Conservation (phyloP, 2,113 vertebrate species). For the Sorex araneus region DNA sequence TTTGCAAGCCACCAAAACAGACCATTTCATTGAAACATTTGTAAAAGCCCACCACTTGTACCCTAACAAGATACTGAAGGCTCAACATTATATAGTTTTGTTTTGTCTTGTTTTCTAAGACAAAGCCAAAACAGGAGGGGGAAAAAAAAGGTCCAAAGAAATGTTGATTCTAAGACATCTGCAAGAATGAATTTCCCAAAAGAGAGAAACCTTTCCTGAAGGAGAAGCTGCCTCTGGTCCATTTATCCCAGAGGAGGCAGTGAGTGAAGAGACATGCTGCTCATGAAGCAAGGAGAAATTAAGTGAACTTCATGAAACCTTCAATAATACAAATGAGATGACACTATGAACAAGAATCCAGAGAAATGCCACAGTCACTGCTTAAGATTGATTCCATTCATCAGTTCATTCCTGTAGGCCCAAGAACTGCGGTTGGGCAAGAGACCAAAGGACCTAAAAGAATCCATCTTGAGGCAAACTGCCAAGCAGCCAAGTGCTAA, state of each 20-base stretch:
- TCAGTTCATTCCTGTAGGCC: neutral
- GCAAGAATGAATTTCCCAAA: neutral
- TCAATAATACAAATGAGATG: neutral
- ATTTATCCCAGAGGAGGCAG: neutral
- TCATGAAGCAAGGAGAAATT: conserved; percentile 27
- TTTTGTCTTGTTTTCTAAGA: too few species aligned
- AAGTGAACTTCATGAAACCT: neutral
- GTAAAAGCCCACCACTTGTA: neutral
- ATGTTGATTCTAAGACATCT: too few species aligned
- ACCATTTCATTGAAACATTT: neutral
- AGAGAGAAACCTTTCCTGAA: neutral
- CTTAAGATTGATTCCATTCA: neutral
- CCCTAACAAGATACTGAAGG: neutral
- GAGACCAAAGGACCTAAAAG: neutral
- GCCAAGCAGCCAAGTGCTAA: too few species aligned
- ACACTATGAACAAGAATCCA: conserved; percentile 16
- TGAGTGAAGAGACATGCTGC: neutral
- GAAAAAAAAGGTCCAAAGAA: too few species aligned
- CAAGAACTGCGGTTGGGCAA: neutral
- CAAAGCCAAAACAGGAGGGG: too few species aligned
- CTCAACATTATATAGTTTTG: neutral
- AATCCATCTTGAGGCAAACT: too few species aligned
- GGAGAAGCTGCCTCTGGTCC: neutral
- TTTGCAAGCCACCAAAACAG: neutral
- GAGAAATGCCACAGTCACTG: neutral